Evolutionary conservation across 2,797 vertebrate species (phyloP), one percentile per base, ranked within the genome.

Genomic region (Oryzias dopingdopingensis): DNA sequence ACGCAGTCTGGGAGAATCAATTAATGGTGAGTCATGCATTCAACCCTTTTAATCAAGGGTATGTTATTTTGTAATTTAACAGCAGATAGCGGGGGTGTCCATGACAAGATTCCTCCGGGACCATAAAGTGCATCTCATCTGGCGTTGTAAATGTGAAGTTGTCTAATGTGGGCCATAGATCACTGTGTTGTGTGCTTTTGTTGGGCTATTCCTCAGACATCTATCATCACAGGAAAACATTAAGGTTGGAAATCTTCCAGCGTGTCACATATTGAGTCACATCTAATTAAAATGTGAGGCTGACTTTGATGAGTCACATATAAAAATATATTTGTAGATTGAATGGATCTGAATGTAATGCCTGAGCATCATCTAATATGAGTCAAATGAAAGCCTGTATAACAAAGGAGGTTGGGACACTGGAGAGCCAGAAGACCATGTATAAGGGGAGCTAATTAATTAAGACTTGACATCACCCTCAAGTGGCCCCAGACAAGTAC

Each of bases 181-280:
- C 57, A 56, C 4, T 18, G 22, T 5, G 43, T 55, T 57, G 26
- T 46, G 46, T 57, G 44, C 68, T 24, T 68, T 65, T 62, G 60
- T 74, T 50, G 2, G 57, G 43, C 37, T 18, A 18, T 41, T 55
- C 50, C 54, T 50, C 64, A 41, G 17, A 55, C 68, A 82, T 77
- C 52, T 42, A 74, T 86, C 76, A 79, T 78, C 52, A 51, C 56
- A 60, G 51, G 52, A 60, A 59, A 64, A 68, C 74, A 81, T 77
- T 72, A 72, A 73, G 42, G 61, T 57, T 85, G 83, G 85, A 81
- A 22, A 14, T 22, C 62, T 52, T 71, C 84, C 84, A 79, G 66
- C 66, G 64, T 80, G 71, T 69, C 42, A 42, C 60, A 37, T 26
- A 46, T 32, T 4, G 40, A 56, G 32, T 62, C 16, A 20, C 47